phyloP scores from a whole-genome alignment of 2,888 invertebrate species.

The Galerucella pusilla region DNA sequence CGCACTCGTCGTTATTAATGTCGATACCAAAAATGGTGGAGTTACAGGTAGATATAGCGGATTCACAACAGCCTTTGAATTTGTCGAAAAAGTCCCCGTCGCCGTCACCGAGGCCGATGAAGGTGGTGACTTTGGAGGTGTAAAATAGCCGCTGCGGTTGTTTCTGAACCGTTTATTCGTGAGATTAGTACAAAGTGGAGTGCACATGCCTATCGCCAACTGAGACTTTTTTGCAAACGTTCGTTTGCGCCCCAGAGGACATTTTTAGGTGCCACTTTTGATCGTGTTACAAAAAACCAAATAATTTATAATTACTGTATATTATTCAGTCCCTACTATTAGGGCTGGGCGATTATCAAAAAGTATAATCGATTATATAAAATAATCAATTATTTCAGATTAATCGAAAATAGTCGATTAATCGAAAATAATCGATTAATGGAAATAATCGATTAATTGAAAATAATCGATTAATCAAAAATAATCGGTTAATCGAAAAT shows the following conservation, averaged over 20 bases:
- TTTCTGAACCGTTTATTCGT: slow-evolving; percentile 17
- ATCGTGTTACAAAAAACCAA: slow-evolving; percentile 67
- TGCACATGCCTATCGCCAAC: slow-evolving; percentile 48
- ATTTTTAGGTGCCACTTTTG: slow-evolving; percentile 62
- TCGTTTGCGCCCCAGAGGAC: slow-evolving; percentile 32
- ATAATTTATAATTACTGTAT: slow-evolving; percentile 64
- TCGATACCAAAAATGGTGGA: slow-evolving; percentile 71
- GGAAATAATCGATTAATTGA: too few species aligned
- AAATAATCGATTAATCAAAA: too few species aligned
- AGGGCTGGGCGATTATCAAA: too few species aligned
- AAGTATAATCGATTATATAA: too few species aligned
- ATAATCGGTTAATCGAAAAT: too few species aligned
- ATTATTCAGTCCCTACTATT: slow-evolving; percentile 54
- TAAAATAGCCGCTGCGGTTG: slow-evolving; percentile 49
- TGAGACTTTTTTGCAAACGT: slow-evolving; percentile 31
- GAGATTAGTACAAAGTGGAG: slow-evolving; percentile 62
- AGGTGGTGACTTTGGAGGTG: slow-evolving; percentile 63
- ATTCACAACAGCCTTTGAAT: slow-evolving; percentile 86
- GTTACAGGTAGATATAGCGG: slow-evolving; percentile 85
- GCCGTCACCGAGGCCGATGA: slow-evolving; percentile 76
- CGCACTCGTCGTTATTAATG: slow-evolving; percentile 62
- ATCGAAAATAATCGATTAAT: too few species aligned
- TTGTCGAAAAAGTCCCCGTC: slow-evolving; percentile 87
- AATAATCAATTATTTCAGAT: too few species aligned
- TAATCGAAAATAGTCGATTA: too few species aligned